A percentile compares a stretch with the other conserved stretches of the same genome.
Conservation (phyloP, 2,888 invertebrate genomes). For the Falcaria lacertinaria region DNA sequence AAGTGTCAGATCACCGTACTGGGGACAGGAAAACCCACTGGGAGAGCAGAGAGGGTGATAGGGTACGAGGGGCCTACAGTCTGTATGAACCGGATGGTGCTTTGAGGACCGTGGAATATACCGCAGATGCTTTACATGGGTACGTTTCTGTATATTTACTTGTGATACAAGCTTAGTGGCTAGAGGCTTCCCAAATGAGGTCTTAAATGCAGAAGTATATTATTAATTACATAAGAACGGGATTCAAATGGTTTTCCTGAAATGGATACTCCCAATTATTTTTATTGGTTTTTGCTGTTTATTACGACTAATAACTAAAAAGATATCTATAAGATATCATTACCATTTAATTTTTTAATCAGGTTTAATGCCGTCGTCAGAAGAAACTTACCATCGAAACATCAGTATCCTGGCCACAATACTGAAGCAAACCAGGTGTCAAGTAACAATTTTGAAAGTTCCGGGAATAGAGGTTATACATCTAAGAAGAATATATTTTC, state of each 20-base stretch:
- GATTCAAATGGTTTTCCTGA: too few species aligned
- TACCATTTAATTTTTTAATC: constrained; percentile 6
- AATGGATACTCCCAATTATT: too few species aligned
- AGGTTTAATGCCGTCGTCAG: constrained; percentile 64
- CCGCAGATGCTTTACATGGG: constrained; percentile 70
- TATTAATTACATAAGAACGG: too few species aligned
- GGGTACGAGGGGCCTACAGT: constrained; percentile 68
- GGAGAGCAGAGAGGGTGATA: constrained; percentile 74
- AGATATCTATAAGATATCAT: too few species aligned
- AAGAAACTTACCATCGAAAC: constrained; percentile 45
- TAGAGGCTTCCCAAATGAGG: too few species aligned
- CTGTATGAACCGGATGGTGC: constrained; percentile 75
- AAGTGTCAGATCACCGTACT: constrained; percentile 74
- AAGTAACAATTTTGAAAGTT: constrained; percentile 17
- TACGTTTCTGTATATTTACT: constrained; percentile 19
- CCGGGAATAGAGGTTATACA: constrained; percentile 18
- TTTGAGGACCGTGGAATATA: constrained; percentile 69
- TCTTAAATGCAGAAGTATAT: too few species aligned
- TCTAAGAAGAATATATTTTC: constrained; percentile 10
- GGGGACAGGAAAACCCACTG: constrained; percentile 74
- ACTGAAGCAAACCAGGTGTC: constrained; percentile 10
- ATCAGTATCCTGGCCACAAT: constrained; percentile 27
- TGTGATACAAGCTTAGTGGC: too few species aligned
- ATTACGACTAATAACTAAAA: too few species aligned
- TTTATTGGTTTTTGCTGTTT: too few species aligned